Conservation (phyloP, 1,140 invertebrate genomes). For the Anoplophora glabripennis region DNA sequence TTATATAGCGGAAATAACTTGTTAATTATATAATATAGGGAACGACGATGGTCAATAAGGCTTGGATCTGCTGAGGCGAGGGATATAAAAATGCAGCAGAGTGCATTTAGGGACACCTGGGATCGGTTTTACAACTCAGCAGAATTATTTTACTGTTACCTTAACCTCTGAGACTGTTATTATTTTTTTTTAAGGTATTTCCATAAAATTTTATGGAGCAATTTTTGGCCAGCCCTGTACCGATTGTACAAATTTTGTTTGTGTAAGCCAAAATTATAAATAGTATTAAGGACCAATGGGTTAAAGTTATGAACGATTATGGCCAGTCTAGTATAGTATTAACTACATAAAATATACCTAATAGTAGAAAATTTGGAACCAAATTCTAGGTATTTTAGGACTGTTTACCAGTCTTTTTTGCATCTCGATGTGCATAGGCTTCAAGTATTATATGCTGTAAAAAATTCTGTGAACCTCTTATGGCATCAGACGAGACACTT, state of each 20-base stretch:
- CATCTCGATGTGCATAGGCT: constrained; percentile 45
- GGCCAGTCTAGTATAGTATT: constrained; percentile 44
- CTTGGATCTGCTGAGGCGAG: no score
- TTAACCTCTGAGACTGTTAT: no score
- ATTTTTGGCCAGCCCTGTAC: not conserved
- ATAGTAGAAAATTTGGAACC: constrained; percentile 41
- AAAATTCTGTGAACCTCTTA: constrained; percentile 44
- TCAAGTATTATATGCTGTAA: constrained; percentile 43
- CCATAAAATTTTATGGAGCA: no score
- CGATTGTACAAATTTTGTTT: not conserved
- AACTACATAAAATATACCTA: constrained; percentile 31
- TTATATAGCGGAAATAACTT: no score
- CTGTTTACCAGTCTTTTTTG: constrained; percentile 35
- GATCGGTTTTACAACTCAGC: no score
- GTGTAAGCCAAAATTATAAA: not conserved
- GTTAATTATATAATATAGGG: no score
- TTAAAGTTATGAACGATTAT: constrained; percentile 7
- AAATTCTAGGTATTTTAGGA: constrained; percentile 42
- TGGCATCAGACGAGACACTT: constrained; percentile 25
- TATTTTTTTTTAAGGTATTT: no score
- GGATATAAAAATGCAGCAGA: no score
- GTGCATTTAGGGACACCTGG: no score
- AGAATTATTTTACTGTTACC: no score
- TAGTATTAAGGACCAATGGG: constrained; percentile 7
- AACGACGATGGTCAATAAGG: no score